Conservation (phyloP, 2,888 invertebrate species). For the Aricia artaxerxes region DNA sequence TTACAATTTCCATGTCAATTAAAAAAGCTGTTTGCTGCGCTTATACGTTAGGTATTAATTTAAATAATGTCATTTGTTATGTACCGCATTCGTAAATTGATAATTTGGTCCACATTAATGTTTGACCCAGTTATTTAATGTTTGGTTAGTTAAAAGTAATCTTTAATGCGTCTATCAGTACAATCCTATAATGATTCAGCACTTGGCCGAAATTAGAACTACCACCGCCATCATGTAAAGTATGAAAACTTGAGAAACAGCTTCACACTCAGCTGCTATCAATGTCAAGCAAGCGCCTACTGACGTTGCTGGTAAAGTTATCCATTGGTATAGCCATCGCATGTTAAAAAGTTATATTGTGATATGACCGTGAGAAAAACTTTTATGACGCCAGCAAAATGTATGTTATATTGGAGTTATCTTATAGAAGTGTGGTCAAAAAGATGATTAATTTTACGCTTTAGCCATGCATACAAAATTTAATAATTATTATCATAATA, state of each 20-base stretch:
- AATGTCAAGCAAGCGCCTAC: background rate
- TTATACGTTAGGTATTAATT: background rate
- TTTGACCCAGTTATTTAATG: background rate
- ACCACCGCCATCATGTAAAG: background rate
- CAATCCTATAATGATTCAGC: no score
- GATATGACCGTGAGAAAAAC: background rate
- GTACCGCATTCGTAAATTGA: background rate
- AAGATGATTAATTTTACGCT: background rate
- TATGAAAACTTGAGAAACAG: background rate
- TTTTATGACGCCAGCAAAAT: no score
- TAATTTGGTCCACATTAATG: background rate
- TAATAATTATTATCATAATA: background rate
- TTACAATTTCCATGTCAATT: constrained; percentile 23
- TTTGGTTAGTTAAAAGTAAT: no score
- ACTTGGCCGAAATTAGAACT: no score
- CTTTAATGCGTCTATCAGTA: no score
- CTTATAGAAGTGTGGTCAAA: background rate
- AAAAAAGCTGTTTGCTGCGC: constrained; percentile 10
- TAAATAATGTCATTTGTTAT: background rate
- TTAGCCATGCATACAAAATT: background rate
- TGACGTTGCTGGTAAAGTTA: no score
- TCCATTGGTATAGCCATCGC: background rate
- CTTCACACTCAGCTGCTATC: background rate
- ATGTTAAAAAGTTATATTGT: background rate
- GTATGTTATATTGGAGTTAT: no score